These are phyloP conservation scores for Rosalia funebris DNA, from an alignment of 2,888 invertebrate genomes.

Conservation along the genomic window DNA sequence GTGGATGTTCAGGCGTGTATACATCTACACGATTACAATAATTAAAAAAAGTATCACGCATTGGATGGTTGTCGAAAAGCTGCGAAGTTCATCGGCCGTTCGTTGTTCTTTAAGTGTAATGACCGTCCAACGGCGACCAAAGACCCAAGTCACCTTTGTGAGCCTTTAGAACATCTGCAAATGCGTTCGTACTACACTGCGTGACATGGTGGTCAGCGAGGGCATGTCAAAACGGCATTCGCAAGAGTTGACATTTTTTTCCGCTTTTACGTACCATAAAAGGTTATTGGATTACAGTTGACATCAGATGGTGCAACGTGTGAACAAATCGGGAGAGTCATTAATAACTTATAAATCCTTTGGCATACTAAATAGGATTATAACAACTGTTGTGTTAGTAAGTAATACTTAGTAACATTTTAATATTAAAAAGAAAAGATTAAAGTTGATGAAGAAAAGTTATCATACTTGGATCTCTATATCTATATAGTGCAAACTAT, in stretches of 20 bases:
- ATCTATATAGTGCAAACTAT: too few relatives aligned
- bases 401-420: too few relatives aligned
- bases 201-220: not conserved
- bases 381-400: too few relatives aligned
- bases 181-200: conserved; percentile 4
- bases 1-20: conserved; percentile 18
- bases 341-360: too few relatives aligned
- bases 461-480: too few relatives aligned
- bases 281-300: too few relatives aligned
- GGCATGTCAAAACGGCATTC: not conserved
- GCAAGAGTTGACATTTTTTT: not conserved
- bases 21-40: conserved; percentile 30
- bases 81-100: conserved; percentile 39
- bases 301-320: too few relatives aligned
- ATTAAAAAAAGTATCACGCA: conserved; percentile 42
- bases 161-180: conserved; percentile 24
- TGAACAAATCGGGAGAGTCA: too few relatives aligned
- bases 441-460: too few relatives aligned
- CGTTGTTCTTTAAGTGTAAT: conserved; percentile 31
- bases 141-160: conserved; percentile 27
- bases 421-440: too few relatives aligned
- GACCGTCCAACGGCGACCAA: conserved; percentile 31
- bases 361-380: too few relatives aligned
- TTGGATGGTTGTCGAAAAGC: conserved; percentile 39
- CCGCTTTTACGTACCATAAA: too few relatives aligned